Evolutionary conservation across 53 echinoderm and acorn worm species (phyloP), one percentile per base, ranked within the genome.

Genomic region (Pentamera pediparva): DNA sequence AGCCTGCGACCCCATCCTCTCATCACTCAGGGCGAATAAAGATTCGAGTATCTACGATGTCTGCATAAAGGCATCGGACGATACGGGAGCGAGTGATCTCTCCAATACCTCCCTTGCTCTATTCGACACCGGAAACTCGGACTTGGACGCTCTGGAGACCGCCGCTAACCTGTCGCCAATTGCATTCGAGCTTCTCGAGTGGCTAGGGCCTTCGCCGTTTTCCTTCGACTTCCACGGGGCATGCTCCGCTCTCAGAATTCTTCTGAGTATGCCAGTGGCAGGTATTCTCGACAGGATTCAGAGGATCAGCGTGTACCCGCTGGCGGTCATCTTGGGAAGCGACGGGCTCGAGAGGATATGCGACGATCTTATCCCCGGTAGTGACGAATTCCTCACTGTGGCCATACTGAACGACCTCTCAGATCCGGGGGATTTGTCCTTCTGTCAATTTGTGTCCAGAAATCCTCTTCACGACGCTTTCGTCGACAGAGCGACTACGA

Each of bases 141-240:
- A 22, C 21, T 4, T 55, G 10, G 55, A 55, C 21, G 21, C 22
- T 9, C 55, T 25, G 21, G 55, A 2, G 55, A 55, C 55, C 10
- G 21, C 27, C 21, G 55, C 22, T 10, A 55, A 55, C 10, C 17
- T 55, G 9, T 55, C 55, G 21, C 9, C 55, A 28, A 57, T 67
- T 10, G 67, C 67, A 8, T 67, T 67, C 45, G 24, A 67, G 1
- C 13, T 67, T 12, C 18, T 67, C 3, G 43, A 67, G 6, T 67
- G 67, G 67, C 25, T 67, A 10, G 67, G 67, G 17, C 67, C 67
- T 40, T 67, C 67, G 4, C 67, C 67, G 22, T 67, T 67, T 37
- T 67, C 67, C 3, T 7, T 8, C 3, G 67, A 67, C 29, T 37
- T 20, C 22, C 45, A 3, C 27, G 67, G 67, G 6, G 67, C 18